Base-by-base conservation (phyloP, 1,140 invertebrate species). In the Sitobion miscanthi region DNA sequence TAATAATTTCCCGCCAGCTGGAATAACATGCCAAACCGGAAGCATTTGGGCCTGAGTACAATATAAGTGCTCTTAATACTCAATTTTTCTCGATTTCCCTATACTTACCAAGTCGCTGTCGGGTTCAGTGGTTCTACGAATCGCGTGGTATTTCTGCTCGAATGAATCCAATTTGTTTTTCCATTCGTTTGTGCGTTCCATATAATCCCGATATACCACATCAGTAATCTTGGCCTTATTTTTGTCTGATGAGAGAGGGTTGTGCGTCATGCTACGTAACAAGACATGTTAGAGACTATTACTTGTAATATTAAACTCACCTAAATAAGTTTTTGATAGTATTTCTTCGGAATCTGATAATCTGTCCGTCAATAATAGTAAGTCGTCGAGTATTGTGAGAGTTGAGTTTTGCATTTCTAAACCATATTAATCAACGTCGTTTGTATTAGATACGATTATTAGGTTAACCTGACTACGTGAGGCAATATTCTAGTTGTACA, bases 141-240 rank as follows among this genome's bases (percentile, higher is more conserved):
- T 54, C 54, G 11, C 25, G 38, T n/a, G 54, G 54, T 57, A 45
- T 90, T 90, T 90, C 38, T 90, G 89, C 21, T 69, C 89, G 89
- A 90, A 90, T 17, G 57, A 23, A 30, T 42, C 25, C 89, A 90
- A 90, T 90, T 69, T 90, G 25, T 90, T 62, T 62, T 90, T 38
- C 89, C 89, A 90, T 90, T 90, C 52, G n/a, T 90, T 69, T 30
- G 21, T 90, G 21, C 57, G 23, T 90, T 90, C n/a, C 21, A 69
- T 38, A 38, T 90, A 90, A 42, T 90, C 23, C 35, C 38, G 89
- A 90, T 90, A 90, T 25, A 90, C 35, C 11, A 25, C 30, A 45
- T 90, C 89, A 17, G 52, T 69, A 62, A 57, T 62, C 38, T 90
- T 90, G 52, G 23, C 38, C 38, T 45, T 90, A 90, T 90, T 42